Evolutionary conservation across 2,113 vertebrate species (phyloP), one percentile per base, ranked within the genome.

Genomic region (Hydropotes inermis): DNA sequence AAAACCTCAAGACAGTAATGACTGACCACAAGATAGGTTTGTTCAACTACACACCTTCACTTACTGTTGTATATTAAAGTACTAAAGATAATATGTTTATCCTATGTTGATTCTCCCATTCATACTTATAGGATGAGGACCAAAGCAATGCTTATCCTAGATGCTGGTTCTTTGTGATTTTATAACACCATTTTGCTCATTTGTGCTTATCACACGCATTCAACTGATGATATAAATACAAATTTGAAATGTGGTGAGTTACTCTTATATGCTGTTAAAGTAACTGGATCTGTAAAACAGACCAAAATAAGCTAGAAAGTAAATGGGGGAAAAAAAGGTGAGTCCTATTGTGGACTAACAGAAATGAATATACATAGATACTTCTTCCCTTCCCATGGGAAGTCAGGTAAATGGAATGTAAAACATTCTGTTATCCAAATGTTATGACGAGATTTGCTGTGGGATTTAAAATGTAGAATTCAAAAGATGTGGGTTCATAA

Each of bases 31-130:
- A 83, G 50, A 60, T 33, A 85, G 54, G 21, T 23, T 94, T 94
- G 19, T 93, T 92, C 79, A 85, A 50, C 57, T 95, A 28, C 7
- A 95, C 19, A 43, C n/a, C 50, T 43, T 90, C 82, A 93, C 93
- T 97, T 95, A 88, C 33, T 82, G 14, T 96, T 94, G 64, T 30
- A 43, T 84, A 54, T 87, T 84, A 64, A 86, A 95, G 67, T 93
- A 33, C 85, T 52, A 47, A 61, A 19, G 67, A 70, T 39, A 70
- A 11, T 70, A 12, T 70, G 39, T 39, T 70, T 39, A 39, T 95
- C 43, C 36, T 94, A 45, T 88, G n/a, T 97, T 97, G 94, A 82
- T 97, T 96, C 36, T 94, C 55, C 33, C 55, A 93, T 61, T 95
- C 82, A 89, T 28, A 93, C 4, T 70, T 57, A 93, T 6, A 92